Percentiles rank a stretch among this genome's conserved stretches.
Evolutionary conservation across 1,140 invertebrate genomes (phyloP).

Genomic region (Spodoptera litura): DNA sequence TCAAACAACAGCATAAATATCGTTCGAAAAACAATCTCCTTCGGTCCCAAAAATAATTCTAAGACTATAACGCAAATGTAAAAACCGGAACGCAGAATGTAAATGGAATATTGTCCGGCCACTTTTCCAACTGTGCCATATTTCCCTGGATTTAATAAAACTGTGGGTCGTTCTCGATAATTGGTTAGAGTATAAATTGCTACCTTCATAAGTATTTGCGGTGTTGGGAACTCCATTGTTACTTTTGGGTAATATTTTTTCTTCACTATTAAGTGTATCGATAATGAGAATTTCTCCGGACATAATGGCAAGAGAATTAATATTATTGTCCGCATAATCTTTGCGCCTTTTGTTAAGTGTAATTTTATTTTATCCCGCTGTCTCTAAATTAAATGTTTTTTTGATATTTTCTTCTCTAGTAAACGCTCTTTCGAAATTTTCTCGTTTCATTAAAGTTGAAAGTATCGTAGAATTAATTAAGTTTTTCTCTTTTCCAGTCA

Average conservation of each 20-base stretch:
- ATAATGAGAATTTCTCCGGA: slow-evolving; percentile 9
- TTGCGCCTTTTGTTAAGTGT: neutral
- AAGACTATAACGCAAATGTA: neutral
- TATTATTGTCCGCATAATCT: neutral
- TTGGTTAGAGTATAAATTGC: slow-evolving; percentile 39
- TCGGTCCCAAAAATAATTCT: no score
- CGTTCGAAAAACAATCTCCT: no score
- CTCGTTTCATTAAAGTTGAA: neutral
- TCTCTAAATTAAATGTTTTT: neutral
- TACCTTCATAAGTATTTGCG: slow-evolving; percentile 5
- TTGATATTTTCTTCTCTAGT: neutral
- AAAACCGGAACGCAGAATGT: slow-evolving; percentile 11
- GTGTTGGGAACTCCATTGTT: neutral
- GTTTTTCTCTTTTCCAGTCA: no score
- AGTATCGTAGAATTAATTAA: slow-evolving; percentile 11
- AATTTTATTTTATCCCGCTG: neutral
- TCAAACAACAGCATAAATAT: no score
- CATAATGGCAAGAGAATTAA: neutral
- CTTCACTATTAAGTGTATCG: neutral
- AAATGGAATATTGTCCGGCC: slow-evolving; percentile 23
- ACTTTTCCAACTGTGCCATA: slow-evolving; percentile 11
- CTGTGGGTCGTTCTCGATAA: slow-evolving; percentile 32
- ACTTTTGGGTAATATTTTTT: neutral
- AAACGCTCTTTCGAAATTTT: neutral
- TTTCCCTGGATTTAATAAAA: slow-evolving; percentile 43